phyloP scores from a whole-genome alignment of 2,797 vertebrate genomes.

The Limosa lapponica region DNA sequence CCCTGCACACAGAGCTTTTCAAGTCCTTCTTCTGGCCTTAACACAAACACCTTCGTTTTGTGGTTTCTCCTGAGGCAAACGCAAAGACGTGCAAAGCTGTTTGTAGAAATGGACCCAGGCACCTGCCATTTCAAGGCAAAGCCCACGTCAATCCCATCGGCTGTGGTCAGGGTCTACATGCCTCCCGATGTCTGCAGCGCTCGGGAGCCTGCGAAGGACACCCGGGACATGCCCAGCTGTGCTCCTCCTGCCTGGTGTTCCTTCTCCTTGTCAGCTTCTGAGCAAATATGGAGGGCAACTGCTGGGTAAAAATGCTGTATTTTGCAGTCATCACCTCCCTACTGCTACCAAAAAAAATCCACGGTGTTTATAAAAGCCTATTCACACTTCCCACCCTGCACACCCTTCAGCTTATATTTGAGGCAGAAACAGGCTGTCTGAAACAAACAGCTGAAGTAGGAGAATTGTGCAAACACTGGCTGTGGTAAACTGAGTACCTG shows the following conservation, averaged over 20 bases:
- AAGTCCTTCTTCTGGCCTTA: neutral
- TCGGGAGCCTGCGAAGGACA: neutral
- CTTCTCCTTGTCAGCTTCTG: neutral
- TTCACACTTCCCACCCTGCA: neutral
- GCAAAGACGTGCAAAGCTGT: neutral
- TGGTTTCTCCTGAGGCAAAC: neutral
- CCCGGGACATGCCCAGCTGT: neutral
- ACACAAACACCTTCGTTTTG: neutral
- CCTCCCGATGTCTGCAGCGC: neutral
- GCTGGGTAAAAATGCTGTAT: neutral
- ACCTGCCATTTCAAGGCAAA: neutral
- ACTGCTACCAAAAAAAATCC: neutral
- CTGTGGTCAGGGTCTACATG: neutral
- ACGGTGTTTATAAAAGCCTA: neutral
- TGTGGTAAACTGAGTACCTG: neutral
- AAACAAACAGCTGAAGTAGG: too few species aligned
- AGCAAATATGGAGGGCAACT: neutral
- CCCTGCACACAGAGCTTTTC: neutral
- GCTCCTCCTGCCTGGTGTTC: neutral
- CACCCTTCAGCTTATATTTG: neutral
- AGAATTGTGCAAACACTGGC: neutral
- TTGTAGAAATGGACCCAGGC: neutral
- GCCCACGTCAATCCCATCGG: neutral
- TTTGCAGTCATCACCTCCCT: neutral
- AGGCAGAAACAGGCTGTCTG: neutral